A percentile compares a stretch with the other conserved stretches of the same genome.
Evolutionary conservation across 2,797 vertebrate genomes (phyloP).

Genomic region (Sylvilagus floridanus): DNA sequence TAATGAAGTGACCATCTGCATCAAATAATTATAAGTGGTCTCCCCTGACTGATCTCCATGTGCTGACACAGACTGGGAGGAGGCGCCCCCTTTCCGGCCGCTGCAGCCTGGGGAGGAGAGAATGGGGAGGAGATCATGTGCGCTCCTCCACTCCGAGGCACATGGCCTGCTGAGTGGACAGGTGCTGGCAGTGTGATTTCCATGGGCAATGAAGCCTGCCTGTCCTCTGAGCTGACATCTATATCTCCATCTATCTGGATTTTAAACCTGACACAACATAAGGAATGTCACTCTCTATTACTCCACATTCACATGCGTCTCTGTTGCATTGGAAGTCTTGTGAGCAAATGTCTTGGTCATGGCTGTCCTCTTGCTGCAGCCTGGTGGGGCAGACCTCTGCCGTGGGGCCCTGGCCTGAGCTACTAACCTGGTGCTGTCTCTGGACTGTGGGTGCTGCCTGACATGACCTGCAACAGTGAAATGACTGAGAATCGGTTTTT

Average conservation of each 20-base stretch:
- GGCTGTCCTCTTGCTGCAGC: conserved; percentile 81
- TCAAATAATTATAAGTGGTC: conserved; percentile 84
- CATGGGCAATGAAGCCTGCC: conserved; percentile 87
- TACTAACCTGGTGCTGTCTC: conserved; percentile 65
- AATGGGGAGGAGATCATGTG: conserved; percentile 74
- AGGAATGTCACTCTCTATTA: conserved; percentile 90
- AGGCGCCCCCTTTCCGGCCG: conserved; percentile 66
- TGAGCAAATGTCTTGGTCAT: conserved; percentile 83
- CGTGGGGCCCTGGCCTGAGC: conserved; percentile 63
- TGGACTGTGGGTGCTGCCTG: conserved; percentile 61
- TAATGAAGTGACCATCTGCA: conserved; percentile 87
- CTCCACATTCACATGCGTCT: conserved; percentile 63
- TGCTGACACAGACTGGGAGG: conserved; percentile 87
- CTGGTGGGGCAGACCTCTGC: conserved; percentile 62
- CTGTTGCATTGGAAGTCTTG: conserved; percentile 81
- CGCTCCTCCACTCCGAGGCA: conserved; percentile 86
- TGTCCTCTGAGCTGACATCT: conserved; percentile 90
- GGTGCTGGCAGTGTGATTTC: conserved; percentile 89
- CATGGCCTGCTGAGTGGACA: conserved; percentile 90
- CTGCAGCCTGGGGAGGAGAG: conserved; percentile 77
- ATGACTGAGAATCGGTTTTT: neutral
- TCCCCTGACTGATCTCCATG: conserved; percentile 87
- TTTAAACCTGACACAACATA: conserved; percentile 89
- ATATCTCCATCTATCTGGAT: conserved; percentile 88
- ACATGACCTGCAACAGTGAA: conserved; percentile 50